phyloP scores from a whole-genome alignment of 1,140 invertebrate genomes.

The Copidosoma floridanum region DNA sequence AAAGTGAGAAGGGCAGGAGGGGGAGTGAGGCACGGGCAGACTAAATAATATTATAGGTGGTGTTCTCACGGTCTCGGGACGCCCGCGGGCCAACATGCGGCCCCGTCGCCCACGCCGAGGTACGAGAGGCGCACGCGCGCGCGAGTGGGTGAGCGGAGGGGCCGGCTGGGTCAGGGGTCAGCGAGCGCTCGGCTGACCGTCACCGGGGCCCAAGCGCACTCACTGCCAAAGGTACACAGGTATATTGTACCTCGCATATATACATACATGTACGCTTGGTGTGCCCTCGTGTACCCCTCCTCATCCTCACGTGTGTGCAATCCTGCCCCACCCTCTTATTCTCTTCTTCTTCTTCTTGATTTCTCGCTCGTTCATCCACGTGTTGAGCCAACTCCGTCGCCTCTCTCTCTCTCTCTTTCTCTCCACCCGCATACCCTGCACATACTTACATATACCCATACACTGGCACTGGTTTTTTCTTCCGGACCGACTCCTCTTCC shows the following conservation, averaged over 20 bases:
- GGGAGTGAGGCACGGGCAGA: constrained; percentile 41
- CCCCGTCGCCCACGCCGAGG: constrained; percentile 53
- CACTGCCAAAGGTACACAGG: too few relatives aligned
- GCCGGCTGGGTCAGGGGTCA: constrained; percentile 49
- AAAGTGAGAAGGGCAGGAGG: constrained; percentile 24
- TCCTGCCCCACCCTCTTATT: not conserved
- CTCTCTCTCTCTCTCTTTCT: constrained; percentile 17
- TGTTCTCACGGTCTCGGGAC: constrained; percentile 58
- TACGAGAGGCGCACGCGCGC: too few relatives aligned
- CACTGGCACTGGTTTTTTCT: constrained; percentile 24
- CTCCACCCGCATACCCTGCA: constrained; percentile 12
- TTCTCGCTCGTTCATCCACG: not conserved
- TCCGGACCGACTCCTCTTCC: not conserved
- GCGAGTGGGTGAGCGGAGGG: not conserved
- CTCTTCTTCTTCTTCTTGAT: constrained; percentile 9
- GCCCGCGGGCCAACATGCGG: constrained; percentile 56
- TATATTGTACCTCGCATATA: constrained; percentile 28
- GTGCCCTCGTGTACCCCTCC: constrained; percentile 12
- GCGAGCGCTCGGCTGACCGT: constrained; percentile 55
- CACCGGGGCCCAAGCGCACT: constrained; percentile 50
- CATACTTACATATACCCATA: not conserved
- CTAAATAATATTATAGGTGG: constrained; percentile 60
- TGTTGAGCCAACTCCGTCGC: constrained; percentile 9
- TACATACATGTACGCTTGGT: not conserved
- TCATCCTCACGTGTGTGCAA: not conserved